These are phyloP conservation scores for Colletes latitarsis DNA, from an alignment of 1,140 invertebrate species.

Conservation along the genomic window DNA sequence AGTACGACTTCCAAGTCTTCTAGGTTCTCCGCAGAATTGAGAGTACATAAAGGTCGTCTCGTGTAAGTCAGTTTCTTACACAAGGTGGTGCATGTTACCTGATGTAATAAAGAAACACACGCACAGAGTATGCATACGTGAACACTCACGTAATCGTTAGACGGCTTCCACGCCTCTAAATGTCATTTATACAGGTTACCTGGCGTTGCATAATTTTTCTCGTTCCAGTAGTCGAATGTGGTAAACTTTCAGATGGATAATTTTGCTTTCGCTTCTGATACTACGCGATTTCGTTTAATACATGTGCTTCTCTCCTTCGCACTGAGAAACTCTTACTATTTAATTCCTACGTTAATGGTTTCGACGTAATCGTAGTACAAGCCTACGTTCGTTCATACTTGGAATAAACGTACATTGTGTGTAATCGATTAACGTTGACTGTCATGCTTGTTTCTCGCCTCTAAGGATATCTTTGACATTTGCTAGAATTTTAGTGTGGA, in stretches of 20 bases:
- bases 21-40: constrained; percentile 41
- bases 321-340: neutral
- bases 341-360: neutral
- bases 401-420: too few species aligned
- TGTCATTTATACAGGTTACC: constrained; percentile 44
- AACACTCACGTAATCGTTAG: constrained; percentile 36
- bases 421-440: too few species aligned
- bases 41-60: constrained; percentile 43
- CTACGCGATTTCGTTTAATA: neutral
- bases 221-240: constrained; percentile 5
- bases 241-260: constrained; percentile 1
- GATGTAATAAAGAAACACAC: constrained; percentile 47
- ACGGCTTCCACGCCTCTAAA: constrained; percentile 51
- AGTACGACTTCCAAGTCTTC: constrained; percentile 41
- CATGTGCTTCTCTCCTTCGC: neutral
- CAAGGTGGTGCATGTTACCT: constrained; percentile 32
- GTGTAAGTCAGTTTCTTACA: constrained; percentile 45
- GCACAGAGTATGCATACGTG: neutral
- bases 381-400: too few species aligned
- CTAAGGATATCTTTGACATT: too few species aligned
- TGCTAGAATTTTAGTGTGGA: too few species aligned
- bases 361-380: neutral
- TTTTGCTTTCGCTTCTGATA: constrained; percentile 6
- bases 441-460: too few species aligned
- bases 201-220: constrained; percentile 26